phyloP scores from a whole-genome alignment of 2,113 vertebrate species.

The Regulus satrapa region DNA sequence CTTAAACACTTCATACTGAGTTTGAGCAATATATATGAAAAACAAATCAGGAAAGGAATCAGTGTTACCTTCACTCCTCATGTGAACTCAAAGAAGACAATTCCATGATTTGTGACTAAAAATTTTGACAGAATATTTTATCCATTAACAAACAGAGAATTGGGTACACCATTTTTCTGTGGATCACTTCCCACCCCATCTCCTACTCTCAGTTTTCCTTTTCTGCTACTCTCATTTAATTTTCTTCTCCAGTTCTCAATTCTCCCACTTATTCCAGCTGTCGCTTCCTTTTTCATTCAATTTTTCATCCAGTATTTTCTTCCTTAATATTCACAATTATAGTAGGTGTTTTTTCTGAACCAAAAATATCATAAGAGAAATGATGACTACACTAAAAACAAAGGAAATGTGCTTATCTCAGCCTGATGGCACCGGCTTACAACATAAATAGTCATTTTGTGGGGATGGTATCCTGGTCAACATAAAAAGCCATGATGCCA shows the following conservation, averaged over 20 bases:
- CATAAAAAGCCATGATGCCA: neutral
- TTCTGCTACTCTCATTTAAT: neutral
- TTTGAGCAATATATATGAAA: neutral
- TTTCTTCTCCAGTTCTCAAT: neutral
- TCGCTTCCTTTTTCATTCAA: neutral
- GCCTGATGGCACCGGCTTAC: neutral
- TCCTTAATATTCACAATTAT: neutral
- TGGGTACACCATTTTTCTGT: neutral
- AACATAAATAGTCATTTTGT: neutral
- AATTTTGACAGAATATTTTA: neutral
- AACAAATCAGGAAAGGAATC: neutral
- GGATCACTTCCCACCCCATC: neutral
- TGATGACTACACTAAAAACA: neutral
- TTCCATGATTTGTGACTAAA: neutral
- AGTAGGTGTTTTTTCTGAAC: neutral
- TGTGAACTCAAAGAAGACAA: neutral
- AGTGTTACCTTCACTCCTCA: neutral
- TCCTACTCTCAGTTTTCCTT: neutral
- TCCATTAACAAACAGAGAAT: neutral
- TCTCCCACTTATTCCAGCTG: neutral
- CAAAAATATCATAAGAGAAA: neutral
- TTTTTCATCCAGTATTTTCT: neutral
- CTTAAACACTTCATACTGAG: neutral
- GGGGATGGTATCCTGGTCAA: neutral
- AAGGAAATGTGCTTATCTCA: neutral